Evolutionary conservation across 1,140 invertebrate genomes (phyloP), one percentile per base, ranked within the genome.

Genomic region (Drosophila lacteicornis): DNA sequence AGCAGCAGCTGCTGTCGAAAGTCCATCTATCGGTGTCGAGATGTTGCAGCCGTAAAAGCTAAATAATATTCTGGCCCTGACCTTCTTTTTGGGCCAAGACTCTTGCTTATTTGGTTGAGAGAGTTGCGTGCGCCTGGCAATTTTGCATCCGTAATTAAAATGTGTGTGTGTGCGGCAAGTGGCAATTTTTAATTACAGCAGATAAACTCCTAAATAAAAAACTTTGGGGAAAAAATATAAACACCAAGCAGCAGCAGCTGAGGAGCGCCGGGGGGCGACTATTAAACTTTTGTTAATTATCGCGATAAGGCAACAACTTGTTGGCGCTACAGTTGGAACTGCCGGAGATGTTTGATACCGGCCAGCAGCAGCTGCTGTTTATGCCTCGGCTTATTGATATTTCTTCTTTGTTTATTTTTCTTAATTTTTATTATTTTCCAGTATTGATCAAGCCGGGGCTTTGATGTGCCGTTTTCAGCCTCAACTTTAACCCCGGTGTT

Each of bases 71-170:
- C 49, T 51, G 68, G 38, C 83, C 83, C 66, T 87, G 83, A 86
- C 83, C 83, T 86, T 86, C 45, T 86, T 86, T 66, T 57, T 51
- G 45, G 67, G 68, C 53, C 70, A 25, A 69, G 56, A 68, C 61
- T 68, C 69, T 73, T 55, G 67, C 43, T 68, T 51, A 70, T 50
- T 38, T 42, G 6, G 27, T 63, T 43, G 47, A 38, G 22, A 61
- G 49, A n/a, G 51, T 83, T 59, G 80, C 78, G 61, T 85, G 61
- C 51, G 73, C 59, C 43, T 81, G 43, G 36, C 73, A 38, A 55
- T 80, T 84, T 84, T 68, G 73, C 82, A 77, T 74, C 65, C 69
- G 79, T 86, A 87, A 87, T 80, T 86, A 82, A 86, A 86, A 80
- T 87, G 83, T 82, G 46, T 82, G 46, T 82, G 70, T 82, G 46